phyloP scores from a whole-genome alignment of 2,888 invertebrate genomes.

The Eupithecia abbreviata region DNA sequence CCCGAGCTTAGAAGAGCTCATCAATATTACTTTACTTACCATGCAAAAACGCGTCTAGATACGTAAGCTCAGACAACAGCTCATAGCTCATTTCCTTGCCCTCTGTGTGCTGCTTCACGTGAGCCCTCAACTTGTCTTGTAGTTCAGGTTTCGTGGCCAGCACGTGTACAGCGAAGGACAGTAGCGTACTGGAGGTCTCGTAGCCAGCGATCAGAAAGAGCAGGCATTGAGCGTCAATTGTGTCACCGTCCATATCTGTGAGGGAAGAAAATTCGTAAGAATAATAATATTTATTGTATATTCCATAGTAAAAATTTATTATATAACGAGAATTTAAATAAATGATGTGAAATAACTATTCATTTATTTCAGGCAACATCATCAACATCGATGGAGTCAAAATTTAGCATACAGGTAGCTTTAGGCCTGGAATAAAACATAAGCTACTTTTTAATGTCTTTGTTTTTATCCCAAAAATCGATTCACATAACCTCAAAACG shows the following conservation, averaged over 20 bases:
- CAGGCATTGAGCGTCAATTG: conserved; percentile 83
- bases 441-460: too few relatives aligned
- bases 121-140: conserved; percentile 73
- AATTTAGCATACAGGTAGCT: too few relatives aligned
- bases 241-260: conserved; percentile 78
- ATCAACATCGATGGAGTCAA: too few relatives aligned
- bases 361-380: too few relatives aligned
- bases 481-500: too few relatives aligned
- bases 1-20: too few relatives aligned
- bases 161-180: conserved; percentile 82
- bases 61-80: conserved; percentile 62
- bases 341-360: too few relatives aligned
- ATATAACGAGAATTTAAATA: too few relatives aligned
- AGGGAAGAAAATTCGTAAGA: not conserved
- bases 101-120: conserved; percentile 67
- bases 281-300: not conserved
- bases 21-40: not conserved
- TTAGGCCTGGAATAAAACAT: too few relatives aligned
- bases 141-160: conserved; percentile 77
- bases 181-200: conserved; percentile 84
- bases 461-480: too few relatives aligned
- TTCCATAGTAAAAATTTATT: too few relatives aligned
- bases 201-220: conserved; percentile 85
- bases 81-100: conserved; percentile 73
- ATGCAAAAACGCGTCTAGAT: conserved; percentile 69